phyloP scores from a whole-genome alignment of 2,797 vertebrate genomes.

The Cryptoprocta ferox region DNA sequence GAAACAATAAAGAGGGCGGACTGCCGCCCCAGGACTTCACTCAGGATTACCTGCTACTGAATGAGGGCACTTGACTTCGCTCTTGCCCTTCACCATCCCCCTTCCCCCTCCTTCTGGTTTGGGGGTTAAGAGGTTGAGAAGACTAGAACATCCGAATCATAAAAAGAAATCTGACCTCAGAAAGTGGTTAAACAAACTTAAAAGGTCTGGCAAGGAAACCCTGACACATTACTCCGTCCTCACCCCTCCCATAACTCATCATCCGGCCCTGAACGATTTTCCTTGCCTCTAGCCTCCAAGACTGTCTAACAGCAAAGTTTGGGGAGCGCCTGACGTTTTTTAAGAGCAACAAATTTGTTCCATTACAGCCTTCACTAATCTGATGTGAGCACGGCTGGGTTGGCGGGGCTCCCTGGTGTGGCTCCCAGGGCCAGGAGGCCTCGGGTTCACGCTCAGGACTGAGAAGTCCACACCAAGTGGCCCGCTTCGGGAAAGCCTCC shows the following conservation, averaged over 20 bases:
- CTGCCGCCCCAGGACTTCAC: neutral
- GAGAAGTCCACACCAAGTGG: neutral
- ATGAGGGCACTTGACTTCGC: neutral
- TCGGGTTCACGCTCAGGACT: neutral
- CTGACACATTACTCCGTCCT: neutral
- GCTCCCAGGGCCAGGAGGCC: constrained; percentile 30
- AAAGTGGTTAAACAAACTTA: constrained; percentile 41
- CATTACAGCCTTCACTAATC: neutral
- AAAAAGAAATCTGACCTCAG: constrained; percentile 14
- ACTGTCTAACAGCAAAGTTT: neutral
- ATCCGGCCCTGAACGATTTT: neutral
- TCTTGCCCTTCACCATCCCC: neutral
- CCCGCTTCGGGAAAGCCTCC: neutral
- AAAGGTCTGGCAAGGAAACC: constrained; percentile 29
- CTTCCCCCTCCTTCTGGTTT: neutral
- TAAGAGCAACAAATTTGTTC: constrained; percentile 38
- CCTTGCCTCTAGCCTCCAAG: constrained; percentile 12
- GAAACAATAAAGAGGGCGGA: neutral
- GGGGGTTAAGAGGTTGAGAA: neutral
- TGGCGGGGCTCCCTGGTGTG: neutral
- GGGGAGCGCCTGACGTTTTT: constrained; percentile 8
- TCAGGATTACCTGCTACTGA: neutral
- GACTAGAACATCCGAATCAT: neutral
- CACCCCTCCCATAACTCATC: neutral
- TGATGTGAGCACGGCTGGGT: neutral